These are phyloP conservation scores for Tyto alba DNA, from an alignment of 2,113 vertebrate species.

Conservation along the genomic window DNA sequence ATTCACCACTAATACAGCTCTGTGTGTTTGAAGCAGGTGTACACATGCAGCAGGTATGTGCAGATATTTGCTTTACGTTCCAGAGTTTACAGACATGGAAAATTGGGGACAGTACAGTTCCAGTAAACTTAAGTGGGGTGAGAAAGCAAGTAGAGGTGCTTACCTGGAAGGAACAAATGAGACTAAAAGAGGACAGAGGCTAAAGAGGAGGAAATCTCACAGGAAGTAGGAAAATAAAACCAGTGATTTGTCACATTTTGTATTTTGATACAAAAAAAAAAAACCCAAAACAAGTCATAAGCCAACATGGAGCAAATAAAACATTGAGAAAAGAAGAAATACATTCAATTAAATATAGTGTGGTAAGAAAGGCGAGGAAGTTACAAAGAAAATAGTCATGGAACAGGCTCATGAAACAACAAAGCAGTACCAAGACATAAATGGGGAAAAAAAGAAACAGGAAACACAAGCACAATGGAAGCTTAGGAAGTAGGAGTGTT, in stretches of 20 bases:
- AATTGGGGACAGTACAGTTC: not conserved
- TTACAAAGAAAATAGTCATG: not conserved
- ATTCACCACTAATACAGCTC: not conserved
- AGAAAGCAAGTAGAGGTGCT: not conserved
- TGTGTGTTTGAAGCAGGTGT: not conserved
- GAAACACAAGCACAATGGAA: not conserved
- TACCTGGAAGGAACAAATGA: not conserved
- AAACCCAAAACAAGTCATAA: not conserved
- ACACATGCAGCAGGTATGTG: not conserved
- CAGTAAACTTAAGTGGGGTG: not conserved
- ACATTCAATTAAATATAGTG: not conserved
- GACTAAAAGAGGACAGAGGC: not conserved
- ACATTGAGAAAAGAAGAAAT: not conserved
- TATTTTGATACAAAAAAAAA: not conserved
- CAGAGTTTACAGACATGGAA: not conserved
- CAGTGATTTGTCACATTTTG: too few relatives aligned
- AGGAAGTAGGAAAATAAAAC: not conserved
- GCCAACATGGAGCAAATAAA: not conserved
- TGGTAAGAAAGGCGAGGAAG: not conserved
- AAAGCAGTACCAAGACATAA: not conserved
- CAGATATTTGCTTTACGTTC: not conserved
- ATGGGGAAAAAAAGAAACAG: conserved; percentile 21
- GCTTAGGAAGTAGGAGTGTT: not conserved
- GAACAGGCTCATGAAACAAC: not conserved
- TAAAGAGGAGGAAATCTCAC: not conserved